These are phyloP conservation scores for Hyla sarda DNA, from an alignment of 2,113 vertebrate genomes.

Conservation along the genomic window DNA sequence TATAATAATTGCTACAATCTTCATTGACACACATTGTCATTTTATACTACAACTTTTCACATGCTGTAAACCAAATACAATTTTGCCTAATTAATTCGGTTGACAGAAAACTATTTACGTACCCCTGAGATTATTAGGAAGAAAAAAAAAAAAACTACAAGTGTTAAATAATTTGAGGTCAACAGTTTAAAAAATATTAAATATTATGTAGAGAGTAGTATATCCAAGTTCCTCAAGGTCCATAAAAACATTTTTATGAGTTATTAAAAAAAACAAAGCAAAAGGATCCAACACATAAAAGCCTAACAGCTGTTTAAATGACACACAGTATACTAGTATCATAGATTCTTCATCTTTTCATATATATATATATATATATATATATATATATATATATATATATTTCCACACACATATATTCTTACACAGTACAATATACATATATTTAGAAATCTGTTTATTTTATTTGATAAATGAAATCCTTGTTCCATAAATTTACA, in stretches of 20 bases:
- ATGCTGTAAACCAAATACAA: too few relatives aligned
- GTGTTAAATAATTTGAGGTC: conserved; percentile 22
- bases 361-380: background rate
- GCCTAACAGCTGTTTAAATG: conserved; percentile 43
- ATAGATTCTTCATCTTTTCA: background rate
- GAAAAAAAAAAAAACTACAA: background rate
- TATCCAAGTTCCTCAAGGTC: conserved; percentile 49
- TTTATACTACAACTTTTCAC: too few relatives aligned
- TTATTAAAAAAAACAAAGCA: conserved; percentile 40
- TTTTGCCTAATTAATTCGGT: too few relatives aligned
- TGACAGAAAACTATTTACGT: background rate
- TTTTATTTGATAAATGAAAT: background rate
- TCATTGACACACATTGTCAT: too few relatives aligned
- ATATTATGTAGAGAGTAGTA: conserved; percentile 28
- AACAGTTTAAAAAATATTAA: conserved; percentile 34
- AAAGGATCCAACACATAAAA: conserved; percentile 49
- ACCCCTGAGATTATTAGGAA: background rate
- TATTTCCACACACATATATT: background rate
- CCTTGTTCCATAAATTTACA: background rate
- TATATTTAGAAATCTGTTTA: too few relatives aligned
- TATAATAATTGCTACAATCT: too few relatives aligned
- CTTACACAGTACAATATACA: too few relatives aligned
- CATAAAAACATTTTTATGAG: conserved; percentile 57
- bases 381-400: background rate
- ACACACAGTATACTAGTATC: conserved; percentile 8